Evolutionary conservation across 2,797 vertebrate species (phyloP), one percentile per base, ranked within the genome.

Genomic region (Fringilla coelebs): DNA sequence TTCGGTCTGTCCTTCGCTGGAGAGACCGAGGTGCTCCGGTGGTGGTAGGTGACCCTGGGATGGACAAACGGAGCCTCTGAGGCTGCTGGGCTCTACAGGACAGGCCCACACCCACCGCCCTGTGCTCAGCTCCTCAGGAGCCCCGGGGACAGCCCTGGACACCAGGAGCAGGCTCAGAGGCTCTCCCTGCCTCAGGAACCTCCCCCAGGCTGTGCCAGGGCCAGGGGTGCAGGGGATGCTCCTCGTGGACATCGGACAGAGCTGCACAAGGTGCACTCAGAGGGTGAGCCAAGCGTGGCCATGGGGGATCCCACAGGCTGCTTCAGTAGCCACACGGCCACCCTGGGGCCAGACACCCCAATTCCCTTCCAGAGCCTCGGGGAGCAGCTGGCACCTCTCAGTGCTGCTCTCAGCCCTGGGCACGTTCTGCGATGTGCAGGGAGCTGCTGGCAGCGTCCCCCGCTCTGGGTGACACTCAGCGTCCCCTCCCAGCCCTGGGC

Each of bases 261-360:
- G 26, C 16, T 19, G 13, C n/a, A 29, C n/a, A 3, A 14, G 51
- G 45, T 2, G 16, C 24, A 22, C 31, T 8, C 55, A 32, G 31
- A 31, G 46, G 20, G 8, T 6, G 26, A 43, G 51, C 19, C 32
- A 63, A 15, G 15, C 4, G 36, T 8, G n/a, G 17, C 43, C 1
- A 0, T 1, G 10, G 24, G n/a, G 67, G 34, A 93, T n/a, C 28
- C 48, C 34, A 11, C 11, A 5, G 0, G 1, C 51, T 63, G 24
- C 36, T 46, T 49, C 3, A 5, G 60, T 31, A n/a, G 58, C 36
- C 4, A 0, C 20, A 4, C 9, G 36, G 45, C 70, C n/a, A 38
- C 0, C 3, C 54, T 38, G 31, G 52, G 48, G 79, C 10, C 40
- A 26, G 48, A 9, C 32, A 43, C 13, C 14, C 17, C 21, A 17